A percentile compares a stretch with the other conserved stretches of the same genome.
Evolutionary conservation across 2,888 invertebrate species (phyloP).

Genomic region (Drosophila buzzatii): DNA sequence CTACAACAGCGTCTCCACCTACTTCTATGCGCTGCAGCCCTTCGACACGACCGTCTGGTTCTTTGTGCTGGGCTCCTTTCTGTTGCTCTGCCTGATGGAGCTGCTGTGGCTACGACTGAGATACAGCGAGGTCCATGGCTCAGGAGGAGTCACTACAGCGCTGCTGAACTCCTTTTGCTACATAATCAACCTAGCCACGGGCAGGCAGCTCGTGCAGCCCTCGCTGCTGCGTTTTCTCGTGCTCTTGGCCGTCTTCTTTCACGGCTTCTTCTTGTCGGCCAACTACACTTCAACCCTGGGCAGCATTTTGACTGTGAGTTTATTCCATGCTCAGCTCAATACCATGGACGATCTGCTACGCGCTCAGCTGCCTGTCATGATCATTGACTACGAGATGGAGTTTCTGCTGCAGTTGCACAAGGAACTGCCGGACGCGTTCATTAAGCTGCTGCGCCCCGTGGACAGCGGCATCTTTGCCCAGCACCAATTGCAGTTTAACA

Average conservation of each 20-base stretch:
- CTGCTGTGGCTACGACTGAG: slow-evolving; percentile 46
- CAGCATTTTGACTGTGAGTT: slow-evolving; percentile 77
- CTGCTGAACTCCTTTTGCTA: slow-evolving; percentile 63
- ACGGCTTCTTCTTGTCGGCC: slow-evolving; percentile 70
- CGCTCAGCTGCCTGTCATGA: slow-evolving; percentile 74
- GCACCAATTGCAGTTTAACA: slow-evolving; percentile 65
- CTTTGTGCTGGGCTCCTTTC: slow-evolving; percentile 48
- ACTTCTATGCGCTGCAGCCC: slow-evolving; percentile 73
- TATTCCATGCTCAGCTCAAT: slow-evolving; percentile 74
- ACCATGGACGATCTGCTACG: slow-evolving; percentile 73
- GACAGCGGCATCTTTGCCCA: slow-evolving; percentile 59
- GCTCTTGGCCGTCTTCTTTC: slow-evolving; percentile 64
- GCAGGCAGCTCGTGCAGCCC: slow-evolving; percentile 47
- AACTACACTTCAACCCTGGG: slow-evolving; percentile 78
- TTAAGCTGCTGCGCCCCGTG: slow-evolving; percentile 61
- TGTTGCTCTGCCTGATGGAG: slow-evolving; percentile 49
- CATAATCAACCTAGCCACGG: slow-evolving; percentile 66
- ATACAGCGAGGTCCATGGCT: background rate
- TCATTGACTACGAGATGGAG: slow-evolving; percentile 79
- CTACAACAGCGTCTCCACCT: slow-evolving; percentile 69
- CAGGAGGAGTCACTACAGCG: background rate
- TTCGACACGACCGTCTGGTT: slow-evolving; percentile 73
- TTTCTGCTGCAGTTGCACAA: slow-evolving; percentile 60
- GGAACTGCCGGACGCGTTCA: slow-evolving; percentile 58
- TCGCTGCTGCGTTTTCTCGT: slow-evolving; percentile 54